Evolutionary conservation across 2,113 vertebrate species (phyloP), one percentile per base, ranked within the genome.

Genomic region (Chamaetylas fuelleborni): DNA sequence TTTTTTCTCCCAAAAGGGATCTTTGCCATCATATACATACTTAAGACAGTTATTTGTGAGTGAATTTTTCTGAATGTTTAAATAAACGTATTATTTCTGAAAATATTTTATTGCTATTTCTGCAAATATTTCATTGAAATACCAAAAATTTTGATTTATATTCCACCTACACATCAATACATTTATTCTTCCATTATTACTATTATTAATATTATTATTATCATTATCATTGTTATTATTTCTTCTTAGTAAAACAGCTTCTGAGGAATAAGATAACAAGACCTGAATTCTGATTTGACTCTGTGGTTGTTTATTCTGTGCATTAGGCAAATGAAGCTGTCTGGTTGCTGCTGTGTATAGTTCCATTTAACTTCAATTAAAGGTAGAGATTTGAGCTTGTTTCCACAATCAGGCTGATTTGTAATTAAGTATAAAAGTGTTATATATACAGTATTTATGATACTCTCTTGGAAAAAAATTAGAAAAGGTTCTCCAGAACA

Each of bases 281-380:
- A 60, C 9, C 16, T 74, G 85, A 79, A 88, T 82, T 93, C 54
- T 83, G 67, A 76, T 88, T 19, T 15, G 79, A 14, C 13, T 85
- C 67, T 60, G 24, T 69, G 9, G 8, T 69, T 94, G 85, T 83
- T 96, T 93, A 87, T n/a, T 58, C 42, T 83, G 17, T 81, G 29
- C 83, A 95, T 95, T 95, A 96, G 65, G 85, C 71, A 95, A 96
- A 96, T 95, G 43, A 94, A 92, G 28, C 20, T 71, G 20, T 57
- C 47, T 92, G 48, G 53, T 22, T 92, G 69, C 26, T 84, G 36
- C 42, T 92, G 71, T 81, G 51, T 82, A 60, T 8, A 48, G 20
- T 86, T 96, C 71, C 86, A 81, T 86, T 86, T 88, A 80, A 88
- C 28, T 61, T 76, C 93, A 91, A 91, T 93, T 91, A 93, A 91